phyloP scores from a whole-genome alignment of 1,140 invertebrate species.

The Drosophila baimaii region DNA sequence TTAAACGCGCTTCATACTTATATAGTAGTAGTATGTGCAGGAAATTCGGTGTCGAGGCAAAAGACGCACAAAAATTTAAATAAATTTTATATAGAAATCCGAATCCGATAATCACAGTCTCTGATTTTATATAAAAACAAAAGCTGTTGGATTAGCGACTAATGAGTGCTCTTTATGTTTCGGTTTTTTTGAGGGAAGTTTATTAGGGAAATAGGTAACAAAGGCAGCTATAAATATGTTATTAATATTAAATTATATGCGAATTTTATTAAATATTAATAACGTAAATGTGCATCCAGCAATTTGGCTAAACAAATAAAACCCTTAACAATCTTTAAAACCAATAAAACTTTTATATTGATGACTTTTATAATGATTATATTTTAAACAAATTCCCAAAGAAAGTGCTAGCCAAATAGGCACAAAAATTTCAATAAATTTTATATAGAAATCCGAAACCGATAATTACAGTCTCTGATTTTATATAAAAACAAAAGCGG shows the following conservation, averaged over 20 bases:
- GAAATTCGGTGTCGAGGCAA: constrained; percentile 48
- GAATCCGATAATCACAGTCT: constrained; percentile 31
- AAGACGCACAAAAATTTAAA: constrained; percentile 55
- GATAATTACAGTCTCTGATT: constrained; percentile 43
- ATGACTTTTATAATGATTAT: no score
- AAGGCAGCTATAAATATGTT: background rate
- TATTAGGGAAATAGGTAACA: background rate
- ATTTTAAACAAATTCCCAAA: no score
- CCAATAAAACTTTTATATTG: no score
- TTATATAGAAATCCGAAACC: constrained; percentile 35
- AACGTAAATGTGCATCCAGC: no score
- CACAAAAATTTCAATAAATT: constrained; percentile 65
- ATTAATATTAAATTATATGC: no score
- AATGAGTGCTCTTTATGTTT: constrained; percentile 4
- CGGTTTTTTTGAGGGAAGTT: background rate
- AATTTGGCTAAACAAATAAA: no score
- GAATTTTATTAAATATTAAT: no score
- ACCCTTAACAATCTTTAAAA: no score
- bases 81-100: constrained; percentile 53
- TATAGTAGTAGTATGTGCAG: constrained; percentile 51
- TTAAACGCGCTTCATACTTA: constrained; percentile 20
- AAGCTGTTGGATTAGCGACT: constrained; percentile 3
- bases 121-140: constrained; percentile 42
- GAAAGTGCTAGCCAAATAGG: constrained; percentile 5
- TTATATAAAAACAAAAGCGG: constrained; percentile 24